A percentile compares a stretch with the other conserved stretches of the same genome.
Evolutionary conservation across 2,113 vertebrate species (phyloP).

Genomic region (Alethe castanea): DNA sequence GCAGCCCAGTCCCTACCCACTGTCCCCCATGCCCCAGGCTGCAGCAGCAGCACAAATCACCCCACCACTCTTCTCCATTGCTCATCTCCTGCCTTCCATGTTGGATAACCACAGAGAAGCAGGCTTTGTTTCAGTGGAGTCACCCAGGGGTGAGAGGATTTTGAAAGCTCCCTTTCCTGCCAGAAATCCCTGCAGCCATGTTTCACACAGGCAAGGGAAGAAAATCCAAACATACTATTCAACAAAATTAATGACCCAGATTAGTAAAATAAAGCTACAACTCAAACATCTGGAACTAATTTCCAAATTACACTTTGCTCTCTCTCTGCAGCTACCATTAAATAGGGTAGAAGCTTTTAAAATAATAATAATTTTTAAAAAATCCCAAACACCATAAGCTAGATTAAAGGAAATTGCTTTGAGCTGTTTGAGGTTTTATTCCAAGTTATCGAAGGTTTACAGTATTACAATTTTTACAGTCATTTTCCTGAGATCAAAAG

Average conservation of each 20-base stretch:
- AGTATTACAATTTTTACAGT: neutral
- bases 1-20: accelerated
- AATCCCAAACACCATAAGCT: neutral
- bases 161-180: neutral
- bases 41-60: neutral
- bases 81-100: neutral
- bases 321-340: slow-evolving; percentile 1
- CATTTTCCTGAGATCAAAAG: slow-evolving; percentile 31
- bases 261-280: slow-evolving; percentile 50
- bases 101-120: neutral
- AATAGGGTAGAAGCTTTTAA: neutral
- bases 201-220: neutral
- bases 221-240: neutral
- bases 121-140: neutral
- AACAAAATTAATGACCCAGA: slow-evolving; percentile 48
- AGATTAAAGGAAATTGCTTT: slow-evolving; percentile 1
- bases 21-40: accelerated
- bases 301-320: slow-evolving; percentile 4
- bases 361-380: neutral
- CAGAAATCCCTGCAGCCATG: neutral
- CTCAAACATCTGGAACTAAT: slow-evolving; percentile 36
- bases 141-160: neutral
- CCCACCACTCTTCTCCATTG: accelerated
- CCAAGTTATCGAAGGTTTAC: neutral
- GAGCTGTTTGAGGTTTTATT: neutral